Evolutionary conservation across 2,113 vertebrate genomes (phyloP).

Genomic region (Aldabrachelys gigantea): DNA sequence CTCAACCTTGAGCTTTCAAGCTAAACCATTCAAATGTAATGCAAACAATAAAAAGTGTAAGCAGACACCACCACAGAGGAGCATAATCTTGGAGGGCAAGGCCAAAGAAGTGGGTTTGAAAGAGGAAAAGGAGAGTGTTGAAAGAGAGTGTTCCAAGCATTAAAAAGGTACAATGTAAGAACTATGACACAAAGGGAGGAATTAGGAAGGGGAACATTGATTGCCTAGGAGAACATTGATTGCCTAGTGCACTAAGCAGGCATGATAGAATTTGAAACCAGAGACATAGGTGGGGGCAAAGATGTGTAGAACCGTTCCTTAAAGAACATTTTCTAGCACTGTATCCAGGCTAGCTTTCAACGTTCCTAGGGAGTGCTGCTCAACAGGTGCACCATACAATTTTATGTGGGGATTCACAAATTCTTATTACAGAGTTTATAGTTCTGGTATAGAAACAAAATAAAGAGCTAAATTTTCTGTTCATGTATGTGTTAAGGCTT

Average conservation of each 20-base stretch:
- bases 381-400: neutral
- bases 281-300: neutral
- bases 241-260: neutral
- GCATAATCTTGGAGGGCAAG: neutral
- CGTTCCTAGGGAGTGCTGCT: neutral
- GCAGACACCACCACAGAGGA: neutral
- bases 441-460: neutral
- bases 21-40: neutral
- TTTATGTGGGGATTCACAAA: neutral
- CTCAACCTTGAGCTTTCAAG: neutral
- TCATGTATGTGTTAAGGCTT: neutral
- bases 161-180: neutral
- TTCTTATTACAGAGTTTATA: neutral
- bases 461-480: neutral
- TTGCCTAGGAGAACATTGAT: neutral
- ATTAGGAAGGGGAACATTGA: neutral
- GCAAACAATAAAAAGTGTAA: neutral
- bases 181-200: neutral
- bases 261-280: neutral
- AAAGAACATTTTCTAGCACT: neutral
- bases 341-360: neutral
- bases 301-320: neutral
- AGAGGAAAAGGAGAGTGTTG: neutral
- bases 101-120: neutral
- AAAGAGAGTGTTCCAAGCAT: neutral